These are phyloP conservation scores for Gulo gulo DNA, from an alignment of 2,113 vertebrate species.

Conservation along the genomic window DNA sequence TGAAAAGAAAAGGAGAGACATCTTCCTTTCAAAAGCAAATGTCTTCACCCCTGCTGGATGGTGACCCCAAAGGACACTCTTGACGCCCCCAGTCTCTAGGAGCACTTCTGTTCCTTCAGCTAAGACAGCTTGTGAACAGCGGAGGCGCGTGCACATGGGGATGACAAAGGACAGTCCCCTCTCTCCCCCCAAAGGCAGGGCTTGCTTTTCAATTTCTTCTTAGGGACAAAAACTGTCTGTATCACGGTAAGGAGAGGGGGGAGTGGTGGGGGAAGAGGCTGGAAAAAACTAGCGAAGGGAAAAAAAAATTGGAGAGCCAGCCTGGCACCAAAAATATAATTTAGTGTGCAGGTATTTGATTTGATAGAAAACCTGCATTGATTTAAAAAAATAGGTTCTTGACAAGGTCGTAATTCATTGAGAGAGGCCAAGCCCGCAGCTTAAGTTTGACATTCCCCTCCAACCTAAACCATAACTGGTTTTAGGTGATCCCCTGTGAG, in stretches of 20 bases:
- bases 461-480: conserved; percentile 83
- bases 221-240: conserved; percentile 75
- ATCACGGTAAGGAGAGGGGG: not conserved
- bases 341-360: conserved; percentile 87
- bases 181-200: not conserved
- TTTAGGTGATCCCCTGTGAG: conserved; percentile 86
- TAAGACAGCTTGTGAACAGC: not conserved
- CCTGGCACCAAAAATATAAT: conserved; percentile 85
- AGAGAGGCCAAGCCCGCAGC: conserved; percentile 79
- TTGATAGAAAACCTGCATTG: conserved; percentile 85
- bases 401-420: conserved; percentile 87
- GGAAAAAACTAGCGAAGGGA: conserved; percentile 68
- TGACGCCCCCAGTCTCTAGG: not conserved
- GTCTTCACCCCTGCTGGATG: conserved; percentile 4
- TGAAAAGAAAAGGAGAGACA: not conserved
- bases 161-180: not conserved
- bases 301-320: conserved; percentile 77
- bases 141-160: fast-evolving
- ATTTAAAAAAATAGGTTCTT: conserved; percentile 83
- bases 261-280: not conserved
- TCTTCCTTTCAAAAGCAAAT: conserved; percentile 52
- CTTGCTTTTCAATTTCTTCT: not conserved
- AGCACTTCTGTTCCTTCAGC: not conserved
- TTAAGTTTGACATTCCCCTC: conserved; percentile 79
- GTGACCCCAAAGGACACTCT: not conserved